Percentiles rank a stretch among this genome's conserved stretches.
Conservation (phyloP, 2,797 vertebrate species). For the Xenops minutus region DNA sequence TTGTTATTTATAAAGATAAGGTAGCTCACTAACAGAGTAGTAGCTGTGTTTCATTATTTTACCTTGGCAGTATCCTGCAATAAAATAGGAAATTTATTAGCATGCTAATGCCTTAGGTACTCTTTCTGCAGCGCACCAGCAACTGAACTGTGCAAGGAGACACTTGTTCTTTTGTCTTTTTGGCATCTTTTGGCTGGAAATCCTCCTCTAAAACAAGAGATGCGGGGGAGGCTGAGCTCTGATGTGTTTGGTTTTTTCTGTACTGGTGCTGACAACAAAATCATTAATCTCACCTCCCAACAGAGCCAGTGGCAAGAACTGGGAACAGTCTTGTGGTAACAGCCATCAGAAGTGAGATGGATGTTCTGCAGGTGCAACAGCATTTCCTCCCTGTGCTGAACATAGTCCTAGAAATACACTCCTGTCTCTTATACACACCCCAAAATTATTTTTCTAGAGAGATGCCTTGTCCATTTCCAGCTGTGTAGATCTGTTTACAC, state of each 20-base stretch:
- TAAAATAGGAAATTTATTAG: neutral
- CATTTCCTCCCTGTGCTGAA: neutral
- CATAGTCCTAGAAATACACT: neutral
- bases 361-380: neutral
- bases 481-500: neutral
- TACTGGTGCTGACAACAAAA: neutral
- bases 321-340: neutral
- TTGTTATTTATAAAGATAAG: neutral
- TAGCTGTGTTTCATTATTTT: neutral
- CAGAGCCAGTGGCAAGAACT: neutral
- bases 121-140: neutral
- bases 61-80: neutral
- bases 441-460: neutral
- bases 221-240: neutral
- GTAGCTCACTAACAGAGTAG: neutral
- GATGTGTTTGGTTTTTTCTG: neutral
- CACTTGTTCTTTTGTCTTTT: neutral
- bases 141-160: neutral
- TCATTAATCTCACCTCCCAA: neutral
- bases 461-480: neutral
- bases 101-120: neutral
- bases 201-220: neutral
- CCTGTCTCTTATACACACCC: rapidly evolving
- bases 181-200: neutral
- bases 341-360: neutral